These are phyloP conservation scores for Bubalus kerabau DNA, from an alignment of 2,113 vertebrate genomes.

Conservation along the genomic window DNA sequence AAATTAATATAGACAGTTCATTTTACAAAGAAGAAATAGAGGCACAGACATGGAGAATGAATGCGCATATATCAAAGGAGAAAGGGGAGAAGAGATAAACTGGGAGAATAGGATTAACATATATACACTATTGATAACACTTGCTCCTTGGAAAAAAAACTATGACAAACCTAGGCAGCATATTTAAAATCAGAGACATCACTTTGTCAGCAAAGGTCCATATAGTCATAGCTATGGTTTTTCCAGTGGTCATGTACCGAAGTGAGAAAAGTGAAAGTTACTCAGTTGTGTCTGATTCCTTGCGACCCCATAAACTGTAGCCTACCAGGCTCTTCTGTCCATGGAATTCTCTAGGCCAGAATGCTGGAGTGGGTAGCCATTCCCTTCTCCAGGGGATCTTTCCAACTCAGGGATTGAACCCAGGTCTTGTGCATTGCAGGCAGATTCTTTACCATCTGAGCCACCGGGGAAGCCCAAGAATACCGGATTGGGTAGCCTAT, in stretches of 20 bases:
- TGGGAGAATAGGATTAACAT: not conserved
- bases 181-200: not conserved
- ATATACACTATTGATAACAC: not conserved
- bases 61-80: not conserved
- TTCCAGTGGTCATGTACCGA: not conserved
- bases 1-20: not conserved
- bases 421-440: not conserved
- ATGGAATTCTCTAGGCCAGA: not conserved
- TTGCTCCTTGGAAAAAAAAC: not conserved
- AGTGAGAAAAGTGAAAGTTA: not conserved
- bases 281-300: not conserved
- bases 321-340: not conserved
- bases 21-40: not conserved
- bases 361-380: not conserved
- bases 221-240: not conserved
- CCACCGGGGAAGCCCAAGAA: not conserved
- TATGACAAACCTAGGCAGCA: not conserved
- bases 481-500: not conserved
- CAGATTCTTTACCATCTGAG: not conserved
- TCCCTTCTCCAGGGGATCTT: not conserved
- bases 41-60: not conserved
- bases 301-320: not conserved
- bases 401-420: not conserved
- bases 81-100: not conserved
- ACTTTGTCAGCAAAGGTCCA: not conserved